Evolutionary conservation across 2,888 invertebrate species (phyloP), one percentile per base, ranked within the genome.

Genomic region (Phymatocera aterrima): DNA sequence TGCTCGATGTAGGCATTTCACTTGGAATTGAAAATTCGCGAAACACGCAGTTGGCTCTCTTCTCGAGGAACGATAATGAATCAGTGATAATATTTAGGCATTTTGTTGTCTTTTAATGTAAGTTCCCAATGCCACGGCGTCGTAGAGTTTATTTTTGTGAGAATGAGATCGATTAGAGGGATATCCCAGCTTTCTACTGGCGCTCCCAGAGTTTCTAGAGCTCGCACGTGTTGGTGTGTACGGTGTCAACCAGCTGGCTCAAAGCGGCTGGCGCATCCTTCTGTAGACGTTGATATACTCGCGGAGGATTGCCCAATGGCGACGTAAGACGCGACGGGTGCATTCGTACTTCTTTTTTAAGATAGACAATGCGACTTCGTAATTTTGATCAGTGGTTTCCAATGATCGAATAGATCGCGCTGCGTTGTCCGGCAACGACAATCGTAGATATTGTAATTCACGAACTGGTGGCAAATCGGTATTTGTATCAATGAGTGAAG

Each of bases 81-180:
- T 48, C 2, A 0, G 18, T 43, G 77, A n/a, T n/a, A n/a, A n/a
- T 79, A 79, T 8, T 4, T 72, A 8, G 77, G 79, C 18, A 61
- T n/a, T 2, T 21, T 46, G 48, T 54, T 24, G 15, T 72, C 34
- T 1, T 0, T 12, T 46, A 79, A 8, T 3, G 79, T 70, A 10
- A 79, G 77, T 34, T 79, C 61, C 79, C 79, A 79, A 1, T 77
- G 61, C 77, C 77, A 77, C 0, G 51, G 28, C 1, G 79, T 79
- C 0, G 68, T 61, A 12, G 77, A 28, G 60, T 70, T 79, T 21
- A 77, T 72, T 31, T 79, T 79, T 24, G 77, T 40, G 6, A 77
- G 61, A 28, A 79, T 79, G 4, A 79, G 51, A 21, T 64, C 5
- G 0, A 78, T 46, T n/a, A 79, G 64, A 1, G 74, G 72, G 18